Evolutionary conservation across 2,888 invertebrate species (phyloP), one percentile per base, ranked within the genome.

Genomic region (Stomorhina lunata): DNA sequence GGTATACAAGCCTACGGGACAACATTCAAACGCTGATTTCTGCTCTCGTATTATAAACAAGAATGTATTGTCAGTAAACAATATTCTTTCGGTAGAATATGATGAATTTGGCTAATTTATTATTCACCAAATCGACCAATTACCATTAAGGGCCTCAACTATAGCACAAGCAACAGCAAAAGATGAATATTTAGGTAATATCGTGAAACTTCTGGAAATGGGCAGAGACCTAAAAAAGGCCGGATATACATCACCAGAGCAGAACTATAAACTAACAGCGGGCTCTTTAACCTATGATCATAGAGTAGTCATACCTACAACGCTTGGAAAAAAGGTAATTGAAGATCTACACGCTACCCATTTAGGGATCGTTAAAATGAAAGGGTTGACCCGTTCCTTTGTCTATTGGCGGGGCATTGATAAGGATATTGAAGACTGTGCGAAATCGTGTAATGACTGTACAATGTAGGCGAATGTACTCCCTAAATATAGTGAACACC

Each of bases 391-490:
- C 1, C 65, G 72, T 2, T 66, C 65, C 2, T 72, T 61, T 34
- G 69, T 79, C 34, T 79, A 59, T n/a, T 65, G 71, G 69, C 65
- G 55, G 27, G 45, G 55, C 2, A 57, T 78, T 2, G 65, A 79
- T 57, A 45, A 17, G 1, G 79, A 72, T 20, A 77, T 78, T 20
- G 71, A 71, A 25, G 10, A 43, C 15, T 50, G 37, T n/a, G 69
- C 55, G 9, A 73, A 63, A 17, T 17, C 22, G 25, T 78, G 77
- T 63, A 45, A 61, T 40, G 25, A 71, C 37, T 73, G 48, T 61
- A n/a, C 73, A 37, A 50, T 43, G 15, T 29, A 57, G 22, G 25
- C 78, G 7, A 59, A 68, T 32, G 57, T 10, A 29, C 69, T 48
- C 2, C 17, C 32, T 5, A 45, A 50, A 48, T 71, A 34, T 25